Evolutionary conservation across 2,113 vertebrate genomes (phyloP).

Genomic region (Ochotona princeps): DNA sequence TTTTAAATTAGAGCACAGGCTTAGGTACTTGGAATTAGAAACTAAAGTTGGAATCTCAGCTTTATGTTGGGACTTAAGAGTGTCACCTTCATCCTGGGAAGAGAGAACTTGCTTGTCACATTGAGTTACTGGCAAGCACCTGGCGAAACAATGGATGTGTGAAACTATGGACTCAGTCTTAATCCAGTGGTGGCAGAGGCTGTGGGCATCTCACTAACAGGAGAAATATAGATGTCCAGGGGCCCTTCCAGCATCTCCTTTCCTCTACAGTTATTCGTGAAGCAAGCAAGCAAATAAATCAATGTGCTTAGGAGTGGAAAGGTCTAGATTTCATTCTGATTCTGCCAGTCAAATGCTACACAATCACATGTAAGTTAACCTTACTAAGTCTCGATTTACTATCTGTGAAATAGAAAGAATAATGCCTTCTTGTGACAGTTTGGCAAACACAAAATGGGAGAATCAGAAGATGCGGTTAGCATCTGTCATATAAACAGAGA

Average conservation of each 20-base stretch:
- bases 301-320: neutral
- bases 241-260: too few relatives aligned
- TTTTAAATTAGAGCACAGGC: neutral
- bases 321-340: neutral
- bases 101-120: neutral
- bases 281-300: neutral
- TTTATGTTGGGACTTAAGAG: neutral
- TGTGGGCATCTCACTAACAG: neutral
- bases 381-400: neutral
- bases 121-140: too few relatives aligned
- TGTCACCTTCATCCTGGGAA: neutral
- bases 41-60: neutral
- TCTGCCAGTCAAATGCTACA: neutral
- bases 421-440: neutral
- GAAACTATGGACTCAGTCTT: too few relatives aligned
- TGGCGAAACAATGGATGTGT: neutral
- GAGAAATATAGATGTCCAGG: neutral
- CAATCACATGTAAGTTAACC: neutral
- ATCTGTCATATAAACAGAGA: neutral
- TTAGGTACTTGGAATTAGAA: neutral
- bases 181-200: neutral
- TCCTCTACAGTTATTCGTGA: neutral
- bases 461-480: too few relatives aligned
- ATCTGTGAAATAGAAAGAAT: neutral
- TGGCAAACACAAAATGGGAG: neutral